Evolutionary conservation across 2,888 invertebrate species (phyloP), one percentile per base, ranked within the genome.

Genomic region (Lasioglossum vierecki): DNA sequence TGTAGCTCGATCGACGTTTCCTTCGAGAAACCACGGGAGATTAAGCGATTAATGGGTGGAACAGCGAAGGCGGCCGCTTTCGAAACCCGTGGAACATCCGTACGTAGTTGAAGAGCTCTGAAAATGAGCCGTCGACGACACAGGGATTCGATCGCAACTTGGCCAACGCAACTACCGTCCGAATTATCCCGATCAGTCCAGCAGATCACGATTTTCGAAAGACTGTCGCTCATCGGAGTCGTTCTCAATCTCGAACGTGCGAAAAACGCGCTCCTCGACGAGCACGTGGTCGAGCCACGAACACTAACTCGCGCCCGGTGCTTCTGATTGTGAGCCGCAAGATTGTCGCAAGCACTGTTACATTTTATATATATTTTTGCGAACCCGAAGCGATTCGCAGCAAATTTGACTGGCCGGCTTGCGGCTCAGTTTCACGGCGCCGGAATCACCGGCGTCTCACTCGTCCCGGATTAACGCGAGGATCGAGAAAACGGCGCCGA

Each of bases 21-120:
- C 57, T 70, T 66, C 71, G 44, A 75, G 68, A 66, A 76, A 76
- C 72, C 63, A 71, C 75, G n/a, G 84, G 82, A 84, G 78, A 83
- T 83, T 68, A 82, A 79, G 41, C 77, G n/a, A 82, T 68, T 30
- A 68, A 53, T n/a, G 30, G 68, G 60, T 30, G 22, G 22, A 39
- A 35, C 68, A 82, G 46, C 71, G 73, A 44, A 57, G 39, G 15
- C 22, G 46, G 49, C n/a, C 70, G n/a, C 57, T 73, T 46, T 41
- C 60, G 66, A 82, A 60, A 73, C 44, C 57, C 76, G 60, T 4
- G 53, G 44, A 68, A 46, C 73, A 79, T 83, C 73, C 39, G 41
- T 68, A n/a, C 49, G 35, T 41, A n/a, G 46, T 53, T 46, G 30
- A 66, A 35, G 46, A 60, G 46, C 71, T 26, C 44, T 2, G 30